Evolutionary conservation across 2,797 vertebrate species (phyloP).

Genomic region (Argyrosomus regius): DNA sequence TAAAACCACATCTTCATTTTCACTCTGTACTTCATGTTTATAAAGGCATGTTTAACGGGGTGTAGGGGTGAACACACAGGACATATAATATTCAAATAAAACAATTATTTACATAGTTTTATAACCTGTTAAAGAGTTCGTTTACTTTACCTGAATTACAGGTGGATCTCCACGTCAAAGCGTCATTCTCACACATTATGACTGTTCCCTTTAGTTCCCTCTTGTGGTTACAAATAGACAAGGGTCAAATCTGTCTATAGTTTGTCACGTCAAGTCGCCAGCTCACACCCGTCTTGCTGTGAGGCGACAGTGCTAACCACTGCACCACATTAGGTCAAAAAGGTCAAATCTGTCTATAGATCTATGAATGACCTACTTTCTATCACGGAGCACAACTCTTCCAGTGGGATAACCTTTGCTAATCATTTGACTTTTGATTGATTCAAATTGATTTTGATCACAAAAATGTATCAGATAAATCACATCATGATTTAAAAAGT

Average conservation of each 20-base stretch:
- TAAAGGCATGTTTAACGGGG: too few relatives aligned
- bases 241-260: not conserved
- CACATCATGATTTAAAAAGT: too few relatives aligned
- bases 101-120: too few relatives aligned
- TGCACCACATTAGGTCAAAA: not conserved
- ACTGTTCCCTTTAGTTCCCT: not conserved
- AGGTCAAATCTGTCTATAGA: not conserved
- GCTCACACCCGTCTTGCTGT: too few relatives aligned
- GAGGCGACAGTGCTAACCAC: too few relatives aligned
- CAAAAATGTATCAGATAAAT: not conserved
- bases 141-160: not conserved
- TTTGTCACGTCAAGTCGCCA: not conserved
- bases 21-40: not conserved
- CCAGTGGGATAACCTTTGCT: too few relatives aligned
- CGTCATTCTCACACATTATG: not conserved
- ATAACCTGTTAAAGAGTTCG: not conserved
- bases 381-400: too few relatives aligned
- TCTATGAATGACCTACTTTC: too few relatives aligned
- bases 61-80: too few relatives aligned
- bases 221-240: slow-evolving; percentile 18
- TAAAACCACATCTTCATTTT: not conserved
- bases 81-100: too few relatives aligned
- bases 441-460: not conserved
- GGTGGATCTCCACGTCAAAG: not conserved
- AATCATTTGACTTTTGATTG: not conserved